Conservation (phyloP, 2,113 vertebrate genomes). For the Chlamydotis undulata region DNA sequence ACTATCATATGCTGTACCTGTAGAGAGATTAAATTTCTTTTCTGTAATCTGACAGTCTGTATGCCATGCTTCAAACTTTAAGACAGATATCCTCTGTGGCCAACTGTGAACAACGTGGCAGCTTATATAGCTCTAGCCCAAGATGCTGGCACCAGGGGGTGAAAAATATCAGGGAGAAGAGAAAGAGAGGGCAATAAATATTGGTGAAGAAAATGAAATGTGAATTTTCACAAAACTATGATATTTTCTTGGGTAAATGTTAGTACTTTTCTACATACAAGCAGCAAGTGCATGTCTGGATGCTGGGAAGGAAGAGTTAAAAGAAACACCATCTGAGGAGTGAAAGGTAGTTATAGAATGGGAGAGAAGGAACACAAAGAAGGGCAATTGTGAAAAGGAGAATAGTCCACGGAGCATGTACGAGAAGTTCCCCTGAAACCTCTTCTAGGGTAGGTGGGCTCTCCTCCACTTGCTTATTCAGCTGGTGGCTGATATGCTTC, state of each 20-base stretch:
- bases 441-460: background rate
- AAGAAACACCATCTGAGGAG: background rate
- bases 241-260: background rate
- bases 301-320: background rate
- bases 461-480: background rate
- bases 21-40: background rate
- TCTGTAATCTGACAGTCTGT: background rate
- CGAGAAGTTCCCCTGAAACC: background rate
- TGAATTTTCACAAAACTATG: background rate
- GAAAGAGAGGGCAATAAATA: background rate
- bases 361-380: background rate
- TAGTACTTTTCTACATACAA: background rate
- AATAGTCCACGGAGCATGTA: background rate
- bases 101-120: background rate
- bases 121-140: background rate
- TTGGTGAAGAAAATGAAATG: background rate
- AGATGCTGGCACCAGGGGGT: background rate
- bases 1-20: background rate
- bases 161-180: background rate
- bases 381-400: background rate
- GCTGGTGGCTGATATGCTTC: slow-evolving; percentile 36
- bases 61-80: background rate
- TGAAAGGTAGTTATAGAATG: background rate
- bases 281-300: background rate
- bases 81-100: background rate